A percentile compares a stretch with the other conserved stretches of the same genome.
Conservation (phyloP, 2,113 vertebrate genomes). For the Coturnix japonica region DNA sequence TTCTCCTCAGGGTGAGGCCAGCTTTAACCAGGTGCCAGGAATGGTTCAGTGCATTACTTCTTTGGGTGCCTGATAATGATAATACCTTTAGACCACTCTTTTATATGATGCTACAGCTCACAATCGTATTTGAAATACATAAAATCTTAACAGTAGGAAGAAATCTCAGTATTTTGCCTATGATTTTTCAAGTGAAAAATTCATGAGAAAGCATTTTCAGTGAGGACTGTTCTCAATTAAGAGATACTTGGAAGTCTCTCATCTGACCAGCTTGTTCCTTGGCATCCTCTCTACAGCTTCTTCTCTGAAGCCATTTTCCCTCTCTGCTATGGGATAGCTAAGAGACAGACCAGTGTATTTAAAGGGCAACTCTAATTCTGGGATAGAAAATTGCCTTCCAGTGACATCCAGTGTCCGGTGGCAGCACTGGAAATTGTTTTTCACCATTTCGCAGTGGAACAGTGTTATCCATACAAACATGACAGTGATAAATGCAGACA, state of each 20-base stretch:
- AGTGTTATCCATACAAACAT: not conserved
- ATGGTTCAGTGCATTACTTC: not conserved
- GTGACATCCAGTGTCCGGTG: not conserved
- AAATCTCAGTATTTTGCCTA: not conserved
- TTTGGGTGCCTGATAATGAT: not conserved
- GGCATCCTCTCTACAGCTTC: not conserved
- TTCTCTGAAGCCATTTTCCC: not conserved
- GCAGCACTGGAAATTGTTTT: not conserved
- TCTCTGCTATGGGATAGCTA: not conserved
- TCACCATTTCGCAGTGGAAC: not conserved
- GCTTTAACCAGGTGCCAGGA: not conserved
- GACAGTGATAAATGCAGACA: not conserved
- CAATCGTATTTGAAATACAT: not conserved
- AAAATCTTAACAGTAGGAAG: not conserved
- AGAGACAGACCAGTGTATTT: not conserved
- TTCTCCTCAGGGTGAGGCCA: not conserved
- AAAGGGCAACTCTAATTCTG: not conserved
- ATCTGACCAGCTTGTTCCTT: not conserved
- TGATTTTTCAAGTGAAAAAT: not conserved
- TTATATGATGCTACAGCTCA: not conserved
- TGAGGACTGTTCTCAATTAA: not conserved
- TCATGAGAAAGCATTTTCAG: not conserved
- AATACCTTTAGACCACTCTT: not conserved
- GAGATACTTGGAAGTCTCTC: not conserved
- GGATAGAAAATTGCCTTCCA: not conserved